Conservation (phyloP, 2,797 vertebrate genomes). For the Neoniphon sammara region DNA sequence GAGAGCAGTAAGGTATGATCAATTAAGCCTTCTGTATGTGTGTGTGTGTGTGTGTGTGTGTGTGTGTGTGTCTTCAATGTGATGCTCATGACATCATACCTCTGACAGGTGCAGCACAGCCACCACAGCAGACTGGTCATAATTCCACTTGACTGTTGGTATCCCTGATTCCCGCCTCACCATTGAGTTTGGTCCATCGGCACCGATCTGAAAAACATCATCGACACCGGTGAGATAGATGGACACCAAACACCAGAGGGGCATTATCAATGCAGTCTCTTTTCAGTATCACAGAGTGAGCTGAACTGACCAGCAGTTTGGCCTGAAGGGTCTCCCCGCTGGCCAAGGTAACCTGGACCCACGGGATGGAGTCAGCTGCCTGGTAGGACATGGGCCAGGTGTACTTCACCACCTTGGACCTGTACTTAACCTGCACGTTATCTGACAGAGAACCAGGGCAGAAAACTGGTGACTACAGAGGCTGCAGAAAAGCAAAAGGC, state of each 20-base stretch:
- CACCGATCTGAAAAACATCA: conserved; percentile 88
- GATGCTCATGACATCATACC: conserved; percentile 74
- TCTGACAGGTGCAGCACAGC: conserved; percentile 95
- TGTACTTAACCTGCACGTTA: conserved; percentile 90
- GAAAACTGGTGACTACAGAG: conserved; percentile 42
- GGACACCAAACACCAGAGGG: background rate
- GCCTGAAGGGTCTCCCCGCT: conserved; percentile 91
- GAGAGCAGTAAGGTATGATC: background rate
- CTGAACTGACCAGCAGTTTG: conserved; percentile 90
- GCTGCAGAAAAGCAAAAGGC: background rate
- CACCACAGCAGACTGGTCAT: conserved; percentile 96
- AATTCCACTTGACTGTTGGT: conserved; percentile 90
- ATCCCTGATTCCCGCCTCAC: conserved; percentile 90
- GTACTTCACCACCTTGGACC: conserved; percentile 90
- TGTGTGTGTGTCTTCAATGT: background rate
- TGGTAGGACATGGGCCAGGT: conserved; percentile 88
- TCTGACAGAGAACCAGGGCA: conserved; percentile 80
- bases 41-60: background rate
- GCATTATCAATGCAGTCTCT: background rate
- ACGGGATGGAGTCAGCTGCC: conserved; percentile 85
- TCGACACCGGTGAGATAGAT: background rate
- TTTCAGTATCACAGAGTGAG: background rate
- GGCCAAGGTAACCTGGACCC: conserved; percentile 92
- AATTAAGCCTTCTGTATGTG: background rate
- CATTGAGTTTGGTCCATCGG: conserved; percentile 93